These are phyloP conservation scores for Mareca strepera DNA, from an alignment of 2,797 vertebrate species.

Conservation along the genomic window DNA sequence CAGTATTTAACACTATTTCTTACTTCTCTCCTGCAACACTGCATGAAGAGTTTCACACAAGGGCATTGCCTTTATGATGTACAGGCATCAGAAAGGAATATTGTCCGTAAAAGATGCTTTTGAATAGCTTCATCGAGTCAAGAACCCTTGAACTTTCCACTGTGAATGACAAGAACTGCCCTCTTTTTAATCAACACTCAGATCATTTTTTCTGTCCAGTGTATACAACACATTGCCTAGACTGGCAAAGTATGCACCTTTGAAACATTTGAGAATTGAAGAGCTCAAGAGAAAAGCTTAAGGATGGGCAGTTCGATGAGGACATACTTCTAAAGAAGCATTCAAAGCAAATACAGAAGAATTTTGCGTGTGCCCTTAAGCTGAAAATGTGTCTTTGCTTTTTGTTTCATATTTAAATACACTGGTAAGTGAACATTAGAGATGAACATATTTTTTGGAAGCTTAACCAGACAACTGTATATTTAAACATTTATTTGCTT, in stretches of 20 bases:
- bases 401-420: neutral
- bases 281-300: neutral
- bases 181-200: neutral
- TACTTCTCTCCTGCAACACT: neutral
- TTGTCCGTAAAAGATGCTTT: neutral
- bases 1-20: neutral
- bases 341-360: neutral
- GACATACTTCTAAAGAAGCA: neutral
- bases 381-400: neutral
- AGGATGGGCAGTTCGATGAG: neutral
- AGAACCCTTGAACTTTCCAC: neutral
- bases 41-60: neutral
- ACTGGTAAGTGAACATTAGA: neutral
- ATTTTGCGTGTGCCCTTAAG: neutral
- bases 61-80: neutral
- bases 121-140: neutral
- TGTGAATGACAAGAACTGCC: neutral
- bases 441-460: neutral
- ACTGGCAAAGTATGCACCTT: neutral
- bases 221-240: neutral
- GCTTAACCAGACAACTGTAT: neutral
- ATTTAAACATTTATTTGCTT: slow-evolving; percentile 23
- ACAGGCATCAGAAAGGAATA: neutral
- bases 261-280: neutral
- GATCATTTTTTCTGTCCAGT: neutral